A percentile compares a stretch with the other conserved stretches of the same genome.
Conservation (phyloP, 2,797 vertebrate species). For the Urocyon cinereoargenteus region DNA sequence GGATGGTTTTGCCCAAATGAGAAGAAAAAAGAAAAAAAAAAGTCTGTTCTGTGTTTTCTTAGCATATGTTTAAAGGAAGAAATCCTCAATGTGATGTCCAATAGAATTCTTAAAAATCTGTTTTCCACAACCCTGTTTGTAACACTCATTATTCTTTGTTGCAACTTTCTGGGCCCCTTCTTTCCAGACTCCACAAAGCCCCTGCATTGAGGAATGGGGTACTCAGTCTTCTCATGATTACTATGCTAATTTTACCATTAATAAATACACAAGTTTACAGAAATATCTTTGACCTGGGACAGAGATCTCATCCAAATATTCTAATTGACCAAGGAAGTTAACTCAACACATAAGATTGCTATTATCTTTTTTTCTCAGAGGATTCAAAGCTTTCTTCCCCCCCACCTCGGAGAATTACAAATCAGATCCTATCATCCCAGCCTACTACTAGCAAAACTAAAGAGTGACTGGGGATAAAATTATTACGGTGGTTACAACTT, state of each 20-base stretch:
- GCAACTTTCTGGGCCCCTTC: neutral
- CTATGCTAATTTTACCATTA: neutral
- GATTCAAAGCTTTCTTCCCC: neutral
- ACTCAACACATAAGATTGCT: neutral
- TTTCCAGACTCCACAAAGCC: neutral
- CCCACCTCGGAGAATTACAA: neutral
- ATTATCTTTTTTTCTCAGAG: neutral
- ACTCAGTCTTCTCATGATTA: neutral
- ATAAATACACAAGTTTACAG: neutral
- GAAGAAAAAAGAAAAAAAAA: neutral
- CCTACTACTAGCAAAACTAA: neutral
- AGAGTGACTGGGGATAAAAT: neutral
- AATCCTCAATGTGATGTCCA: neutral
- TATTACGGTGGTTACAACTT: neutral
- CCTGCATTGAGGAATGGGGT: neutral
- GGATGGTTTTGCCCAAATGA: neutral
- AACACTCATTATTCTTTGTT: neutral
- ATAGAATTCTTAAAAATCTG: neutral
- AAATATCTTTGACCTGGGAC: neutral
- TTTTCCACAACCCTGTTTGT: neutral
- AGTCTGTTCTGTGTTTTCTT: neutral
- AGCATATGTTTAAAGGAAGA: neutral
- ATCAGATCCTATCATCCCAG: neutral
- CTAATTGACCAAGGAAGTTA: neutral
- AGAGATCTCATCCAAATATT: slow-evolving; percentile 15